Evolutionary conservation across 2,888 invertebrate species (phyloP).

Genomic region (Chrysolina haemoptera): DNA sequence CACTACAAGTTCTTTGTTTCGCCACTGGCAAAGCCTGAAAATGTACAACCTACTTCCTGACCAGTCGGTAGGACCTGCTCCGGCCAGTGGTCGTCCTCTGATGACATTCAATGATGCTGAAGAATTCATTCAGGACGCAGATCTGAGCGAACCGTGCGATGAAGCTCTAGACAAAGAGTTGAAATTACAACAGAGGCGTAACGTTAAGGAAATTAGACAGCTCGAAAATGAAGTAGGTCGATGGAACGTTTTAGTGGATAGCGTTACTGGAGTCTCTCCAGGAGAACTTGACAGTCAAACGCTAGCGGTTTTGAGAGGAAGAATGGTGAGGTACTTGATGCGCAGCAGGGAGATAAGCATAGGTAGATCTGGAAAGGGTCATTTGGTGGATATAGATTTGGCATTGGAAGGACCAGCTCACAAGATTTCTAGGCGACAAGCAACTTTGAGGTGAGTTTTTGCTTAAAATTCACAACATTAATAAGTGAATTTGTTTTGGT

Average conservation of each 20-base stretch:
- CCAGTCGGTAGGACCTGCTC: conserved; percentile 77
- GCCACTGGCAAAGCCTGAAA: conserved; percentile 94
- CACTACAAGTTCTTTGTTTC: conserved; percentile 86
- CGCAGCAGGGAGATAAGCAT: conserved; percentile 95
- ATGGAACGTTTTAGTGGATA: conserved; percentile 95
- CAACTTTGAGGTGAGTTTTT: conserved; percentile 78
- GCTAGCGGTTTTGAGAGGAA: conserved; percentile 90
- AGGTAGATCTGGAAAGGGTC: conserved; percentile 90
- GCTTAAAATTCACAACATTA: too few relatives aligned
- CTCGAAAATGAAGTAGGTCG: conserved; percentile 88
- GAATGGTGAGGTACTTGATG: conserved; percentile 95
- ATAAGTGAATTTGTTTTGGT: too few relatives aligned
- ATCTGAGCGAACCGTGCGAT: conserved; percentile 86
- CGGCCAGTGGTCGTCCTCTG: conserved; percentile 68
- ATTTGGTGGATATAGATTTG: conserved; percentile 93
- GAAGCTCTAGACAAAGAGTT: conserved; percentile 86
- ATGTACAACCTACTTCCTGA: conserved; percentile 93
- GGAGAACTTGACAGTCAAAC: conserved; percentile 95
- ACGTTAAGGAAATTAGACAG: conserved; percentile 81
- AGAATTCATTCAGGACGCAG: conserved; percentile 88
- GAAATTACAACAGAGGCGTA: conserved; percentile 77
- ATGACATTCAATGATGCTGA: conserved; percentile 93
- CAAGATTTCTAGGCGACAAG: conserved; percentile 94
- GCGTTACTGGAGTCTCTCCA: conserved; percentile 86
- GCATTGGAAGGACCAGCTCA: conserved; percentile 94